A percentile compares a stretch with the other conserved stretches of the same genome.
Evolutionary conservation across 1,140 invertebrate species (phyloP).

Genomic region (Cyphomyrmex costatus): DNA sequence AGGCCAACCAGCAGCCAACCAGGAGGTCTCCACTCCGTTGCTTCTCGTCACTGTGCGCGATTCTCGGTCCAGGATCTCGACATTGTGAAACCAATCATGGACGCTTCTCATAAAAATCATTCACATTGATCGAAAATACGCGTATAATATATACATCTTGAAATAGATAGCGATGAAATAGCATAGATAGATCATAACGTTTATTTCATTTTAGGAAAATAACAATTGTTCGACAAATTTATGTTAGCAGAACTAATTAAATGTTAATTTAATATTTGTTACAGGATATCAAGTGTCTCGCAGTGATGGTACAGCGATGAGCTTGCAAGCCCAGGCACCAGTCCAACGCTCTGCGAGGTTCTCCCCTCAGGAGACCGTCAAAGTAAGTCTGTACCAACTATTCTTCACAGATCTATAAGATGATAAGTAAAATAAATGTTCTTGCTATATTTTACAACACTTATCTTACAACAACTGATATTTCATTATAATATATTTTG

Average conservation of each 20-base stretch:
- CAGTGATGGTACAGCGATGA: constrained; percentile 82
- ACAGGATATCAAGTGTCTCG: constrained; percentile 71
- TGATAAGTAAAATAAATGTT: not conserved
- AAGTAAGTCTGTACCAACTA: constrained; percentile 72
- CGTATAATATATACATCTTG: not conserved
- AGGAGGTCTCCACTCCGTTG: constrained; percentile 61
- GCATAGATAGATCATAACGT: not conserved
- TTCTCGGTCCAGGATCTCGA: constrained; percentile 65
- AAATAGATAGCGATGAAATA: constrained; percentile 1
- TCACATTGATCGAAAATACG: not conserved
- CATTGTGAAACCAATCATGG: constrained; percentile 65
- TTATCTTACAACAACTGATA: not conserved
- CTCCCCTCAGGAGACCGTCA: constrained; percentile 82
- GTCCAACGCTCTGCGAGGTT: constrained; percentile 79
- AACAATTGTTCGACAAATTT: not conserved
- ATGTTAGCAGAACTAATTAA: not conserved
- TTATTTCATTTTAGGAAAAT: constrained; percentile 3
- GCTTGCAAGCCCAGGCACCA: constrained; percentile 78
- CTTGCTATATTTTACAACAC: not conserved
- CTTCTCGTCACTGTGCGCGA: constrained; percentile 60
- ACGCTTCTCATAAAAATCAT: constrained; percentile 19
- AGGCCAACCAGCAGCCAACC: constrained; percentile 81
- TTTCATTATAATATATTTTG: not conserved
- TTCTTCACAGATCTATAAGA: constrained; percentile 23
- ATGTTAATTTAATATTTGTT: constrained; percentile 51